Evolutionary conservation across 2,888 invertebrate species (phyloP).

Genomic region (Calameuta filiformis): DNA sequence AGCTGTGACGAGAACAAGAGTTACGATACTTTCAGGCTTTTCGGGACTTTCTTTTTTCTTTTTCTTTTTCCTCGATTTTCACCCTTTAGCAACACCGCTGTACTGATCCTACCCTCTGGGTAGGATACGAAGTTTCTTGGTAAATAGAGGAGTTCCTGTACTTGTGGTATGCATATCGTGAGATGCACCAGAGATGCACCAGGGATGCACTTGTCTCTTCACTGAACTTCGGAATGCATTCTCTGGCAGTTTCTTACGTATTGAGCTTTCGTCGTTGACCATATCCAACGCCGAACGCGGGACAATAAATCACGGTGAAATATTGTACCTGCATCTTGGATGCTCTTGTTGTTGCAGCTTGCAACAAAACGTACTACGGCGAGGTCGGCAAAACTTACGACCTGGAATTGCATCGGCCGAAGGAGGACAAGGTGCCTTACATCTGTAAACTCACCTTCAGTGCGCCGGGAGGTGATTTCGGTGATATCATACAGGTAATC

Average conservation of each 20-base stretch:
- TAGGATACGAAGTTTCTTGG: not conserved
- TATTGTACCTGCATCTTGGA: not conserved
- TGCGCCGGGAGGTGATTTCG: slow-evolving; percentile 83
- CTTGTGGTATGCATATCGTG: not conserved
- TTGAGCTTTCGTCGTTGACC: not conserved
- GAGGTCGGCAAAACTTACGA: slow-evolving; percentile 89
- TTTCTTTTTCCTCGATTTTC: not conserved
- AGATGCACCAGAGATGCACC: not conserved
- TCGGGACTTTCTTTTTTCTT: not conserved
- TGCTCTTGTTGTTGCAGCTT: slow-evolving; percentile 72
- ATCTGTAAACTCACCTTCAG: slow-evolving; percentile 88
- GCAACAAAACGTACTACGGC: slow-evolving; percentile 91
- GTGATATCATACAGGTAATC: slow-evolving; percentile 86
- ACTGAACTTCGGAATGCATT: not conserved
- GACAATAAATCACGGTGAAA: not conserved
- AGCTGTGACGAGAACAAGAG: not conserved
- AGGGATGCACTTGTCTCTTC: not conserved
- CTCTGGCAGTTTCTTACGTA: not conserved
- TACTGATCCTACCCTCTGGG: not conserved
- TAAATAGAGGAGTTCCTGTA: not conserved
- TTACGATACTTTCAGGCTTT: not conserved
- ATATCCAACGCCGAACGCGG: not conserved
- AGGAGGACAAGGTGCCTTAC: slow-evolving; percentile 88
- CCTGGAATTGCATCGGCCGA: slow-evolving; percentile 85
- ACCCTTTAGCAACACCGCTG: not conserved